Evolutionary conservation across 1,140 invertebrate species (phyloP).

Genomic region (Pinna nobilis): DNA sequence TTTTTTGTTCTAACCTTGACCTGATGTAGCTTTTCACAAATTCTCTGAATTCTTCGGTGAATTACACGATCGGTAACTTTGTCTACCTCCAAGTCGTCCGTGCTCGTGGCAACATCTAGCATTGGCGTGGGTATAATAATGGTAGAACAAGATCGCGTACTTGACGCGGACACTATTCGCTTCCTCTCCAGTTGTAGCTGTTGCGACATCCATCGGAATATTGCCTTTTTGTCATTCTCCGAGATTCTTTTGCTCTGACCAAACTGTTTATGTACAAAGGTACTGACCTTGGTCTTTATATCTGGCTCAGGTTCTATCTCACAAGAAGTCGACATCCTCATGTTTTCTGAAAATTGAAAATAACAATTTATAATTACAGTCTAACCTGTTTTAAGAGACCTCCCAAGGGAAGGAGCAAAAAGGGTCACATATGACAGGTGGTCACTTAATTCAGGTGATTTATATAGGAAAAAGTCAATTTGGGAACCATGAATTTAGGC

Average conservation of each 20-base stretch:
- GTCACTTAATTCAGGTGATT: too few relatives aligned
- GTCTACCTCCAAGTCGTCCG: neutral
- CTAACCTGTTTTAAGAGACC: too few relatives aligned
- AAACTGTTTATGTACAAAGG: slow-evolving; percentile 62
- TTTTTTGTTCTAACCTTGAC: slow-evolving; percentile 32
- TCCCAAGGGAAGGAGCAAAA: too few relatives aligned
- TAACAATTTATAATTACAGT: neutral
- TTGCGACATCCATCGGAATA: slow-evolving; percentile 54
- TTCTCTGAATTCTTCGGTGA: slow-evolving; percentile 29
- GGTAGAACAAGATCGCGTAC: neutral
- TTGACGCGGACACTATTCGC: slow-evolving; percentile 6
- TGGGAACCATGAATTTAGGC: too few relatives aligned
- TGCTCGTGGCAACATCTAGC: slow-evolving; percentile 9
- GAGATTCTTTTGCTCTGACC: slow-evolving; percentile 60
- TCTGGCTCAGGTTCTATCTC: slow-evolving; percentile 42
- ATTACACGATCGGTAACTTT: slow-evolving; percentile 2
- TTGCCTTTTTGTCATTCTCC: slow-evolving; percentile 59
- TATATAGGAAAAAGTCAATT: too few relatives aligned
- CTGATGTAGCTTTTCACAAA: slow-evolving; percentile 42
- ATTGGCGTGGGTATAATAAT: slow-evolving; percentile 5
- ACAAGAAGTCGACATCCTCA: neutral
- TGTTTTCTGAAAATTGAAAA: neutral
- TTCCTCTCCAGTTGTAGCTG: slow-evolving; percentile 56
- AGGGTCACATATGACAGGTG: too few relatives aligned
- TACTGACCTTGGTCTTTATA: slow-evolving; percentile 55